Percentiles rank a stretch among this genome's conserved stretches.
These are phyloP conservation scores for Tychaedon coryphoeus DNA, from an alignment of 2,113 vertebrate species.

Conservation along the genomic window DNA sequence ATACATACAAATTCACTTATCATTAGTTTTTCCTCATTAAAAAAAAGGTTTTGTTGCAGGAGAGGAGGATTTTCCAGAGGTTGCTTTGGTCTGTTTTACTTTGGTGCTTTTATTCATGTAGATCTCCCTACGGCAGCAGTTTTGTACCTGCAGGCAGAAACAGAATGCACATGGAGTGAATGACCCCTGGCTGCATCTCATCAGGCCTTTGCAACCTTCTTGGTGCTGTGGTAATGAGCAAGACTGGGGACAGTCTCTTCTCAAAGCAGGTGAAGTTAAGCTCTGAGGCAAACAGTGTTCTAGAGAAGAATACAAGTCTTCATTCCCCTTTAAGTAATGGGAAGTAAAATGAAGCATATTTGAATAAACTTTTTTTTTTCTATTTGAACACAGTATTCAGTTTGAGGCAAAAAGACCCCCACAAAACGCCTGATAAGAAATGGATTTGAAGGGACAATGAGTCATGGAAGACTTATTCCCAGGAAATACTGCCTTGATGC, in stretches of 20 bases:
- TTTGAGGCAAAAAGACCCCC: neutral
- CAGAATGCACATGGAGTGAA: fast-evolving
- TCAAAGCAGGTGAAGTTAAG: neutral
- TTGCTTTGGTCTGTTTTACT: neutral
- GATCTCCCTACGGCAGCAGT: neutral
- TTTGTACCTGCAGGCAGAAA: neutral
- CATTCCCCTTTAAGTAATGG: fast-evolving
- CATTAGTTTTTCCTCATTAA: neutral
- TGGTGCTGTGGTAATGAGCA: neutral
- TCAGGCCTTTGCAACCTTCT: neutral
- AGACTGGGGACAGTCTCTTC: neutral
- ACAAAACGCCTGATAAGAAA: neutral
- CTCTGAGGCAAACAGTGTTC: neutral
- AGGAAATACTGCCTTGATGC: neutral
- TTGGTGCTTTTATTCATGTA: neutral
- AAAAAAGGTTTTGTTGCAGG: neutral
- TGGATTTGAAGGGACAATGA: neutral
- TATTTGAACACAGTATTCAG: neutral
- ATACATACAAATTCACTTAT: neutral
- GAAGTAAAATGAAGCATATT: neutral
- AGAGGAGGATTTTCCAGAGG: neutral
- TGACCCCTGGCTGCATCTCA: neutral
- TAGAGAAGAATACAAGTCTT: neutral
- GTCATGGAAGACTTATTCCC: neutral
- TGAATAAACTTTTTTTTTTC: neutral